Base-by-base conservation (phyloP, 2,797 vertebrate species). In the Alectoris magna region DNA sequence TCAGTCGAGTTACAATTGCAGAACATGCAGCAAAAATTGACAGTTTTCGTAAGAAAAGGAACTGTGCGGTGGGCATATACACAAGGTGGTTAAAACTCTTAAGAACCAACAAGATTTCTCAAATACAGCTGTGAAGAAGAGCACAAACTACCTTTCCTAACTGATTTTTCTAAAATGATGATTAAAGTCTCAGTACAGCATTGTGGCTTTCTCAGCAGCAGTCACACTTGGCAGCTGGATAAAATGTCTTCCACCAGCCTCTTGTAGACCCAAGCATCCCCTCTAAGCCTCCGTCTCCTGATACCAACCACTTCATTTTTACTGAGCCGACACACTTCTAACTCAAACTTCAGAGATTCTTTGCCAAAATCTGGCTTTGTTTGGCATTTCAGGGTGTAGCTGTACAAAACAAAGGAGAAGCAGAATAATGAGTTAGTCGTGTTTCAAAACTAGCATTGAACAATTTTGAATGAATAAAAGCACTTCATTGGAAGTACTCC, bases 191-290 rank as follows among this genome's bases (percentile, higher is more conserved):
- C 41, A 78, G 36, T 22, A 17, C 66, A 31, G 56, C 73, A 8
- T n/a, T 22, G 74, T 24, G 70, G 43, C 62, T 74, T 39, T 18
- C 39, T 59, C 36, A 72, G 59, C 46, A n/a, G 34, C 84, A 72
- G 23, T 97, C 98, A 99, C 62, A 99, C 96, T 10, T 97, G 97
- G 96, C 97, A 99, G 81, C 98, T 97, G 59, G 98, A 98, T 18
- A 99, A 97, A 91, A 99, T 98, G 91, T 99, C 98, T 96, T 99
- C 99, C 92, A 99, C 98, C 91, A 99, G 98, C 89, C 98, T 98
- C 95, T 99, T 99, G 97, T 99, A 99, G 82, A 99, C 98, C 99
- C 99, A 99, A 59, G 99, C 98, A 18, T 99, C 99, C 23, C 99
- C 99, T 95, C 99, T 99, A 64, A 99, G 98, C 81, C 99, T 96